Base-by-base conservation (phyloP, 2,888 invertebrate genomes). In the Nemapogon koenigi region DNA sequence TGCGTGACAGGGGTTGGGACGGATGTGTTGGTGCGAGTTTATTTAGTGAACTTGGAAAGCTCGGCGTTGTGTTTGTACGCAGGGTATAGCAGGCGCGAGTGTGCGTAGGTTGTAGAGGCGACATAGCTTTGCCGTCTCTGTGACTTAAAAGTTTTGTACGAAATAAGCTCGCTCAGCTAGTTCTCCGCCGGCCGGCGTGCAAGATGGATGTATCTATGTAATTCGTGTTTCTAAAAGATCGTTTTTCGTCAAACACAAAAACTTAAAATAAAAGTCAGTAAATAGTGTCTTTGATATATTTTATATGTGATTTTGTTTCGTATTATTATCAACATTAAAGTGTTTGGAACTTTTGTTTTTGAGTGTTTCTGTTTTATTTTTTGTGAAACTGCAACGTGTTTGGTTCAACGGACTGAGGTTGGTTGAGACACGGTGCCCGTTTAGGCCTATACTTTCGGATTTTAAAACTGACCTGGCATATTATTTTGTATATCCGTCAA, bases 71-170 rank as follows among this genome's bases (percentile, higher is more conserved):
- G 73, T 75, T 71, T 68, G 76, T 76, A 75, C 66, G 67, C 71
- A 69, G 76, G 78, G 75, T 73, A 71, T 71, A 54, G 59, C 49
- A 50, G 45, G 46, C 51, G 54, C 51, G 45, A 59, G 75, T 73
- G 72, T 78, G 76, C 60, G 73, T 71, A 66, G 65, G 63, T 71
- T 69, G 73, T 73, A 75, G 72, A 73, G 73, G 75, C 76, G 73
- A 76, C 71, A 76, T 75, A 76, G 78, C 78, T 75, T 72, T 73
- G 73, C 78, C 75, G 76, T 76, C 75, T 76, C 78, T 70, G 70
- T 73, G 76, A 72, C 76, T 78, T 75, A 75, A 78, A 78, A 76
- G 72, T 76, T 78, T 76, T 69, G 75, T 67, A 61, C 59, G 62
- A 61, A 69, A 73, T 69, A 66, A 60, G 62, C 62, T 55, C 65